phyloP scores from a whole-genome alignment of 2,113 vertebrate species.

The Notothenia coriiceps region DNA sequence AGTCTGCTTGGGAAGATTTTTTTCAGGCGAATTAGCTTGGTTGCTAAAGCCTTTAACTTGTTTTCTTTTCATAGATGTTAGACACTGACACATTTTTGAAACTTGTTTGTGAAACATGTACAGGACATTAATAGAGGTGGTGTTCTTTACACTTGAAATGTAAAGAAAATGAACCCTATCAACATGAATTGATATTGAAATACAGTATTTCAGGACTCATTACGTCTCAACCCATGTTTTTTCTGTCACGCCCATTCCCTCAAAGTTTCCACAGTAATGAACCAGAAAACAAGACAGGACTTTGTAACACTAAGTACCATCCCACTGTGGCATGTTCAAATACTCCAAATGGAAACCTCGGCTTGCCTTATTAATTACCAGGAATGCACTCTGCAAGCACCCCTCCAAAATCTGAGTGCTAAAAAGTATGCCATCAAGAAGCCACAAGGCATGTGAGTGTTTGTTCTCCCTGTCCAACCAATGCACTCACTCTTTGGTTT shows the following conservation, averaged over 20 bases:
- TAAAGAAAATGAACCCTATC: background rate
- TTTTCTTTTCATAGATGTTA: no score
- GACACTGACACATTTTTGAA: no score
- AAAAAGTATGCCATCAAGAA: slow-evolving; percentile 69
- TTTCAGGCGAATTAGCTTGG: no score
- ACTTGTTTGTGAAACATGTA: background rate
- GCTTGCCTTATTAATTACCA: slow-evolving; percentile 70
- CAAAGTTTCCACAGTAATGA: slow-evolving; percentile 43
- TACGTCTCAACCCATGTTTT: background rate
- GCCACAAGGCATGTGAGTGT: slow-evolving; percentile 67
- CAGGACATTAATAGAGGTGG: no score
- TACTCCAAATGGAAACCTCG: slow-evolving; percentile 64
- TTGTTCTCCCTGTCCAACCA: slow-evolving; percentile 59
- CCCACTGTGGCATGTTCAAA: slow-evolving; percentile 41
- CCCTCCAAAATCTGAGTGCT: slow-evolving; percentile 59
- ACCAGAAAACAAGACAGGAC: slow-evolving; percentile 58
- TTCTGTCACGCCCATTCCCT: slow-evolving; percentile 9
- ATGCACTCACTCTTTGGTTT: slow-evolving; percentile 50
- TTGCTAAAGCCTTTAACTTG: no score
- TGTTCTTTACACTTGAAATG: background rate
- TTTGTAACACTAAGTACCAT: no score
- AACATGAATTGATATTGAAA: background rate
- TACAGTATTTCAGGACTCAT: background rate
- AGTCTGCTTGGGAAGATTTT: no score
- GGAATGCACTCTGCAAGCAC: slow-evolving; percentile 57